Evolutionary conservation across 2,797 vertebrate species (phyloP).

Genomic region (Intellagama lesueurii): DNA sequence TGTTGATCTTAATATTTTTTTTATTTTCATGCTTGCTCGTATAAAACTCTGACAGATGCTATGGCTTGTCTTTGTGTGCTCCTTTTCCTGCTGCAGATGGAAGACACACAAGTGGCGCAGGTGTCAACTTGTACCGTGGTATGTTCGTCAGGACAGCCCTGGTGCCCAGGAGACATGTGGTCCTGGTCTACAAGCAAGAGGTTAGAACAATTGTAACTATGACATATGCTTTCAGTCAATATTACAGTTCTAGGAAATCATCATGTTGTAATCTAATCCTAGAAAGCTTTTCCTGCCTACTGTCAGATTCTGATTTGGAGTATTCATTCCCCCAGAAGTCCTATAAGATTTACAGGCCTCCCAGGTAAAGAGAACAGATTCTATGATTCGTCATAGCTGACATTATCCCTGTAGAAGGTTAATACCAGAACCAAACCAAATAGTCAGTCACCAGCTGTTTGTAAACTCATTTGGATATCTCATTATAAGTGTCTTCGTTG

Average conservation of each 20-base stretch:
- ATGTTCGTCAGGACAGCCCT: conserved; percentile 86
- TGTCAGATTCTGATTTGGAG: no score
- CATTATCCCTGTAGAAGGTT: no score
- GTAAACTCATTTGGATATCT: no score
- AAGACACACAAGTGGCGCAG: conserved; percentile 98
- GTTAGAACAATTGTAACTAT: conserved; percentile 74
- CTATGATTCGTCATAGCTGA: no score
- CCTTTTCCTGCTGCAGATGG: conserved; percentile 83
- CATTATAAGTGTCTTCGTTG: no score
- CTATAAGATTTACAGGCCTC: no score
- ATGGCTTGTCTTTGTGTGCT: conserved; percentile 16
- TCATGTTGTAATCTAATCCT: background rate
- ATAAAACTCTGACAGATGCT: background rate
- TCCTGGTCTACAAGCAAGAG: conserved; percentile 94
- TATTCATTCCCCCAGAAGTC: no score
- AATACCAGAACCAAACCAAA: no score
- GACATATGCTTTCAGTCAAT: background rate
- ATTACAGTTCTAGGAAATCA: background rate
- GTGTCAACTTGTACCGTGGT: conserved; percentile 95
- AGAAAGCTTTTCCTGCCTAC: background rate
- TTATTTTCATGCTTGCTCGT: background rate
- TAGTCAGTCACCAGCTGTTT: no score
- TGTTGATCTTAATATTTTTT: background rate
- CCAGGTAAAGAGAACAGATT: no score
- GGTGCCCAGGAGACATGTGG: conserved; percentile 94